Percentiles rank a stretch among this genome's conserved stretches.
Evolutionary conservation across 2,888 invertebrate species (phyloP).

Genomic region (Adineta ricciae): DNA sequence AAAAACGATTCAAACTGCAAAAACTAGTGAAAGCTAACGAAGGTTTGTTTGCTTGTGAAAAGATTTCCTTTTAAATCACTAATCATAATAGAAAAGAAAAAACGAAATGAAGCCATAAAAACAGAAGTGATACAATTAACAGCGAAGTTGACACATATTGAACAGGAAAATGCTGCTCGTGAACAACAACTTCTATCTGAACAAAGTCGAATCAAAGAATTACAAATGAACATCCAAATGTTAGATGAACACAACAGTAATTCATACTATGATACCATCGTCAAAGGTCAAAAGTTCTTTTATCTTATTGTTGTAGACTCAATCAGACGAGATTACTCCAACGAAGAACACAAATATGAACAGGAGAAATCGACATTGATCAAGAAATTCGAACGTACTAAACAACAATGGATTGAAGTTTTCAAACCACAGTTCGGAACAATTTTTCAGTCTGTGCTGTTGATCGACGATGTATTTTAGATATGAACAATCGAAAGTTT

Average conservation of each 20-base stretch:
- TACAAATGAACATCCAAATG: neutral
- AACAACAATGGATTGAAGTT: slow-evolving; percentile 3
- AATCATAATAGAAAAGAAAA: neutral
- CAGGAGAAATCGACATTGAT: slow-evolving; percentile 6
- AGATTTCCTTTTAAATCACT: too few relatives aligned
- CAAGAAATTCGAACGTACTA: neutral
- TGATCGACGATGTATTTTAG: neutral
- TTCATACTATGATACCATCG: neutral
- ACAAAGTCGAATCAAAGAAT: neutral
- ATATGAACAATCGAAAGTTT: slow-evolving; percentile 19
- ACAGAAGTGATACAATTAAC: neutral
- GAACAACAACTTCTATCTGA: neutral
- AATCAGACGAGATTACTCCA: neutral
- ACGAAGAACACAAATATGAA: slow-evolving; percentile 4
- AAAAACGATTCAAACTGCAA: neutral
- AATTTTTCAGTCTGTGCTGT: neutral
- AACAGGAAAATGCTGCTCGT: neutral
- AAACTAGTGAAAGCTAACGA: neutral
- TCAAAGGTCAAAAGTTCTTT: too few relatives aligned
- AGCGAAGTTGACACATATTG: neutral
- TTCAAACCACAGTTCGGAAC: neutral
- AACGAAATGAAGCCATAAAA: neutral
- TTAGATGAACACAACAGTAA: neutral
- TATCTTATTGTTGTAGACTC: neutral
- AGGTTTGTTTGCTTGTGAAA: too few relatives aligned